These are phyloP conservation scores for Phortica variegata DNA, from an alignment of 1,140 invertebrate species.

Conservation along the genomic window DNA sequence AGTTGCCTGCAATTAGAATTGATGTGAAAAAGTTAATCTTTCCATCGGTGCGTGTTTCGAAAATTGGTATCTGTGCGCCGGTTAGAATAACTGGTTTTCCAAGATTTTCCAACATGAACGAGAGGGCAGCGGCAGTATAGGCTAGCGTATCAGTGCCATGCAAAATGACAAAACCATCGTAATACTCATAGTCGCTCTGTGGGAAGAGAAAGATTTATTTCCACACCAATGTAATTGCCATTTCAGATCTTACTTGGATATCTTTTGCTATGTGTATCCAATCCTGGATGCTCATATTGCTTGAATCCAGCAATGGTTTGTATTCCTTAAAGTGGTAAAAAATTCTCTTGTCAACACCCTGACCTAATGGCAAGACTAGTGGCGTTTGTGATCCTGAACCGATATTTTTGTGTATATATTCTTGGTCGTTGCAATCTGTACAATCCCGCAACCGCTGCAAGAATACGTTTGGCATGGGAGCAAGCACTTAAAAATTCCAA, in stretches of 20 bases:
- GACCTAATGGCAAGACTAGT: constrained; percentile 65
- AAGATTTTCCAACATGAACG: constrained; percentile 93
- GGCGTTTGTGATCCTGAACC: constrained; percentile 56
- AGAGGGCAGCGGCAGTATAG: constrained; percentile 91
- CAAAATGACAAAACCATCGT: constrained; percentile 91
- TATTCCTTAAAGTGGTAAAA: constrained; percentile 85
- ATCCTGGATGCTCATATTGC: constrained; percentile 86
- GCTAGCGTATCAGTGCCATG: constrained; percentile 97
- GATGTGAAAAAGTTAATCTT: constrained; percentile 89
- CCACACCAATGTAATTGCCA: neutral
- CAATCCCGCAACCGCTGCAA: constrained; percentile 61
- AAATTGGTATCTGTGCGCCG: constrained; percentile 85
- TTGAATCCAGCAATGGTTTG: constrained; percentile 83
- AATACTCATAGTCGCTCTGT: constrained; percentile 75
- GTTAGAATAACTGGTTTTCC: constrained; percentile 94
- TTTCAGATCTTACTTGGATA: constrained; percentile 69
- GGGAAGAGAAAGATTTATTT: constrained; percentile 30
- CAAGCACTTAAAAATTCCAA: constrained; percentile 59
- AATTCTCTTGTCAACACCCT: constrained; percentile 58
- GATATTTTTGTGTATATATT: constrained; percentile 61
- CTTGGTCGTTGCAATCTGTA: constrained; percentile 72
- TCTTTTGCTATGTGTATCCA: constrained; percentile 86
- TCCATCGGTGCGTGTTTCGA: constrained; percentile 85
- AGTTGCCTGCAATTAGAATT: constrained; percentile 84
- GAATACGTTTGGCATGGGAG: constrained; percentile 62